Base-by-base conservation (phyloP, 2,888 invertebrate species). In the Tromatobia lineatoria region DNA sequence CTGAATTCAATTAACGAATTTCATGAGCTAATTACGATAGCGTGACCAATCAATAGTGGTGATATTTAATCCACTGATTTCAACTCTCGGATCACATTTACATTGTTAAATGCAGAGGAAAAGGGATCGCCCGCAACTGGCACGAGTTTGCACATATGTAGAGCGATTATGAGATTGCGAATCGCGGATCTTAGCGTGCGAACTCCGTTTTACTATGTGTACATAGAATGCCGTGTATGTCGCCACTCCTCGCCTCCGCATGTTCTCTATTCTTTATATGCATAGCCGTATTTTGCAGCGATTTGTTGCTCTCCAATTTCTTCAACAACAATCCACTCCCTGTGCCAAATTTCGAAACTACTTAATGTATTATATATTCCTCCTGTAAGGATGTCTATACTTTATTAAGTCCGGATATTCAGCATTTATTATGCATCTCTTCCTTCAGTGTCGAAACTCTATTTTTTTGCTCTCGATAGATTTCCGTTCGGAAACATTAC, bases 131-230 rank as follows among this genome's bases (percentile, higher is more conserved):
- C 54, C 38, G 3, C 23, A 25, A 52, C 52, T 45, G 69, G 59
- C 57, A 52, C 52, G 52, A 81, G 61, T 81, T 75, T 42, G 34
- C 70, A 64, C 75, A 42, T 64, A 81, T 81, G 75, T 81, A 54
- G 75, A 81, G 70, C 80, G 80, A 81, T 81, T 70, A 76, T 81
- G 54, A 70, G 80, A 81, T 81, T 81, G 75, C 80, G 70, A 75
- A 70, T 81, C n/a, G 64, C 69, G 80, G 80, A 80, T 80, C 74
- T 54, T 15, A 52, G 80, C 75, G 80, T 81, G 75, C 61, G 80
- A 81, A 81, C 61, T 61, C 52, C 64, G 59, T 47, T 50, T n/a
- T n/a, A 61, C 23, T 11, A 52, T 10, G 52, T 64, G 47, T 50
- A 61, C 15, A 25, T 18, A 47, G 18, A 74, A 47, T 7, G 18